Evolutionary conservation across 2,888 invertebrate species (phyloP).

Genomic region (Abrostola triplasia): DNA sequence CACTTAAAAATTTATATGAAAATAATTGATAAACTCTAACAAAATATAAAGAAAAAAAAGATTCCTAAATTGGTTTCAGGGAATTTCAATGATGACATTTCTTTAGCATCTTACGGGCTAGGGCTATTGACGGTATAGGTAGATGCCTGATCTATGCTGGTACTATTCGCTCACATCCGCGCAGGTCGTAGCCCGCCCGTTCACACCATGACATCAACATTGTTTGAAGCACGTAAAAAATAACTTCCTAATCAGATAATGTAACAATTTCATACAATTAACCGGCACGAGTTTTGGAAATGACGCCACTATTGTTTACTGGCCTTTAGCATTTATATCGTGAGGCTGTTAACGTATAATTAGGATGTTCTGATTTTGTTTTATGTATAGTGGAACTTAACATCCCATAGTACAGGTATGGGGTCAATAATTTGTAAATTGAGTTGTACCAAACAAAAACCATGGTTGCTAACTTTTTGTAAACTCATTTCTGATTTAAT

Average conservation of each 20-base stretch:
- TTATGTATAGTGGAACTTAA: background rate
- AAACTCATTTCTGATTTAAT: too few species aligned
- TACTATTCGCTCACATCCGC: constrained; percentile 44
- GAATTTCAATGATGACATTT: too few species aligned
- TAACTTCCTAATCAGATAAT: constrained; percentile 83
- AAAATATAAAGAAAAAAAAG: too few species aligned
- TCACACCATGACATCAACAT: constrained; percentile 64
- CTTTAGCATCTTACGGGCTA: too few species aligned
- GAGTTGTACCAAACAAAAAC: background rate
- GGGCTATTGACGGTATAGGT: too few species aligned
- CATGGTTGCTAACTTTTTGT: too few species aligned
- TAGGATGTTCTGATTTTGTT: constrained; percentile 16
- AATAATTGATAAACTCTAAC: too few species aligned
- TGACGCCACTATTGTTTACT: constrained; percentile 43
- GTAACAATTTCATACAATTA: constrained; percentile 52
- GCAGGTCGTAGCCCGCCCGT: constrained; percentile 59
- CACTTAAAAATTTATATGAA: too few species aligned
- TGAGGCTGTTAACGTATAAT: constrained; percentile 43
- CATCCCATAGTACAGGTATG: constrained; percentile 1
- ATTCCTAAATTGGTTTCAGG: too few species aligned
- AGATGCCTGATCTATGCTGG: background rate
- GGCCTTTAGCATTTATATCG: constrained; percentile 49
- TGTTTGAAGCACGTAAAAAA: constrained; percentile 70
- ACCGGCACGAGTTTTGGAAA: constrained; percentile 54
- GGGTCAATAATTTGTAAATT: constrained; percentile 4